Percentiles rank a stretch among this genome's conserved stretches.
Evolutionary conservation across 30 jellyfish, hydroid and myxozoan genomes (phyloP).

Genomic region (Hydractinia symbiolongicarpus): DNA sequence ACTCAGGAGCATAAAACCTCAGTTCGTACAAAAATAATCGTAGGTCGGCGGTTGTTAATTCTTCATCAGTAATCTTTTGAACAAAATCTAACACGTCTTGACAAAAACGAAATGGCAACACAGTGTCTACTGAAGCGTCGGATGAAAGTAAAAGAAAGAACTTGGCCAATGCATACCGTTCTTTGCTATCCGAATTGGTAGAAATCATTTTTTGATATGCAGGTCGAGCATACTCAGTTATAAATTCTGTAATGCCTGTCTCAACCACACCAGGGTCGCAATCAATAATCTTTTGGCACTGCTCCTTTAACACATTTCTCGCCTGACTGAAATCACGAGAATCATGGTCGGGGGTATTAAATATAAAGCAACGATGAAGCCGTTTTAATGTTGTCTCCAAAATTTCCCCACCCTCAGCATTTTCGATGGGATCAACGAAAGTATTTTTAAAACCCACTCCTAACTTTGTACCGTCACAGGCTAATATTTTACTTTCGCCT

Average conservation of each 20-base stretch:
- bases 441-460: slow-evolving; percentile 12
- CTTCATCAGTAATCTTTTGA: too few species aligned
- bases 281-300: too few species aligned
- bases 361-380: not conserved
- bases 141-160: not conserved
- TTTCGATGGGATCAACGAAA: slow-evolving; percentile 10
- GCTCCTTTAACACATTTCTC: too few species aligned
- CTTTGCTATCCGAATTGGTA: too few species aligned
- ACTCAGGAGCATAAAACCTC: too few species aligned
- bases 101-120: slow-evolving; percentile 10
- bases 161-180: not conserved
- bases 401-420: slow-evolving; percentile 7
- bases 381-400: slow-evolving; percentile 5
- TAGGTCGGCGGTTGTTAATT: too few species aligned
- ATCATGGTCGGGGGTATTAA: not conserved
- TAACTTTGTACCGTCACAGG: slow-evolving; percentile 9
- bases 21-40: too few species aligned
- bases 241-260: too few species aligned
- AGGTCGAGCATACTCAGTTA: too few species aligned
- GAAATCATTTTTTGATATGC: too few species aligned
- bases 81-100: not conserved
- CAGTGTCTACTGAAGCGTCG: slow-evolving; percentile 5
- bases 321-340: too few species aligned
- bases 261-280: too few species aligned
- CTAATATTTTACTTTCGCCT: not conserved